Evolutionary conservation across 2,888 invertebrate species (phyloP).

Genomic region (Thalpophila matura): DNA sequence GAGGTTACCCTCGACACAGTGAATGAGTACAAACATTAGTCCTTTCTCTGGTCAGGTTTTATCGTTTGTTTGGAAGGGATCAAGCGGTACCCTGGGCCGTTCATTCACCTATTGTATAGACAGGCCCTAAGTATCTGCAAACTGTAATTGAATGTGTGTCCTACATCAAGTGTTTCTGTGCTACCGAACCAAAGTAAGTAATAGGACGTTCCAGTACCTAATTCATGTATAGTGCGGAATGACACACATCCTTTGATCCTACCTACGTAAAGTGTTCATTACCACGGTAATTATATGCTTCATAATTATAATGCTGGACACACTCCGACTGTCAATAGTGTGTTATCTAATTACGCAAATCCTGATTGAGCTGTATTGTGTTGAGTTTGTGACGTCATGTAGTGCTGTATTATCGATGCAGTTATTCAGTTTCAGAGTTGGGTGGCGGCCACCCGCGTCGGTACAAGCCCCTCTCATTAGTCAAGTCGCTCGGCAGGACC

Average conservation of each 20-base stretch:
- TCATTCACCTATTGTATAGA: conserved; percentile 26
- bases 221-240: conserved; percentile 15
- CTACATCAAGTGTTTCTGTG: conserved; percentile 8
- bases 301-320: conserved; percentile 29
- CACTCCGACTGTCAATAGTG: conserved; percentile 34
- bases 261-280: conserved; percentile 25
- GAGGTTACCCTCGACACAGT: conserved; percentile 9
- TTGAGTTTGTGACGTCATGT: neutral
- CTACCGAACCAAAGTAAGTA: neutral
- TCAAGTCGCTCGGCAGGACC: conserved; percentile 4
- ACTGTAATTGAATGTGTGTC: conserved; percentile 20
- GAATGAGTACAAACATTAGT: conserved; percentile 35
- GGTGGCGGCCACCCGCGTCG: neutral
- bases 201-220: conserved; percentile 2
- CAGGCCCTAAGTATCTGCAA: neutral
- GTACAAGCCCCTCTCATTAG: conserved; percentile 33
- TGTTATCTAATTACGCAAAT: conserved; percentile 51
- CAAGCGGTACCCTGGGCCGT: conserved; percentile 9
- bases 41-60: conserved; percentile 22
- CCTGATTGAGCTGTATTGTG: conserved; percentile 48
- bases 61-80: conserved; percentile 45
- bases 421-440: conserved; percentile 35
- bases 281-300: conserved; percentile 14
- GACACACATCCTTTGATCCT: conserved; percentile 28
- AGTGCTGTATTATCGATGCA: conserved; percentile 11